phyloP scores from a whole-genome alignment of 2,888 invertebrate species.

The Thalpophila matura region DNA sequence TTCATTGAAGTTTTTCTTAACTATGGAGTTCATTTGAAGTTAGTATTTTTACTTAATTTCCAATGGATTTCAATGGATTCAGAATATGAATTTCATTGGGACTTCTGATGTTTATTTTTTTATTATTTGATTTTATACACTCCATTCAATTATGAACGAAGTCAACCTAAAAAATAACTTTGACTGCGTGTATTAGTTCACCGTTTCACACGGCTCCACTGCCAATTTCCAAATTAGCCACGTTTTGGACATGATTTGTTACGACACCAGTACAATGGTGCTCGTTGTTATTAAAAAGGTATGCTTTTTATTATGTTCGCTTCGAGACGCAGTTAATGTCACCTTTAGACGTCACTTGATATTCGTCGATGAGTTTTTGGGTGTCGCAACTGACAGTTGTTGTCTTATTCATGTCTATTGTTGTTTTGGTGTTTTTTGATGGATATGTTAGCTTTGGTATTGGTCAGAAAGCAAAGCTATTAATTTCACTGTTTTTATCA shows the following conservation, averaged over 20 bases:
- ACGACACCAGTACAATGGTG: constrained; percentile 56
- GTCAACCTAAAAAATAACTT: constrained; percentile 19
- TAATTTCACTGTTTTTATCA: too few relatives aligned
- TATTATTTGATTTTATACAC: neutral
- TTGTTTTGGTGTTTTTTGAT: constrained; percentile 8
- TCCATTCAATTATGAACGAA: constrained; percentile 23
- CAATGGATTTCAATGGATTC: neutral
- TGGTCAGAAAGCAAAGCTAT: too few relatives aligned
- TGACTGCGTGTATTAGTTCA: constrained; percentile 40
- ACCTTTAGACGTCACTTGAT: constrained; percentile 51
- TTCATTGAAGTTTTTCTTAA: neutral
- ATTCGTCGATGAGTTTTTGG: constrained; percentile 54
- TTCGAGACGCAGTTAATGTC: constrained; percentile 60
- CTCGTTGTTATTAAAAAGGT: constrained; percentile 60
- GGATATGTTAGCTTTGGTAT: neutral
- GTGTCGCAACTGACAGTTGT: constrained; percentile 50
- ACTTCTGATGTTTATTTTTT: too few relatives aligned
- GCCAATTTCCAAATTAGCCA: constrained; percentile 54
- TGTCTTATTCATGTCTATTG: constrained; percentile 60
- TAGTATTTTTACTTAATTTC: neutral
- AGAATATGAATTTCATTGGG: neutral
- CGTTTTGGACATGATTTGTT: constrained; percentile 63
- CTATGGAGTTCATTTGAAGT: too few relatives aligned
- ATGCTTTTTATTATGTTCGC: constrained; percentile 55
- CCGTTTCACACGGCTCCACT: constrained; percentile 39